Base-by-base conservation (phyloP, 2,888 invertebrate genomes). In the Habroteleia sp. region DNA sequence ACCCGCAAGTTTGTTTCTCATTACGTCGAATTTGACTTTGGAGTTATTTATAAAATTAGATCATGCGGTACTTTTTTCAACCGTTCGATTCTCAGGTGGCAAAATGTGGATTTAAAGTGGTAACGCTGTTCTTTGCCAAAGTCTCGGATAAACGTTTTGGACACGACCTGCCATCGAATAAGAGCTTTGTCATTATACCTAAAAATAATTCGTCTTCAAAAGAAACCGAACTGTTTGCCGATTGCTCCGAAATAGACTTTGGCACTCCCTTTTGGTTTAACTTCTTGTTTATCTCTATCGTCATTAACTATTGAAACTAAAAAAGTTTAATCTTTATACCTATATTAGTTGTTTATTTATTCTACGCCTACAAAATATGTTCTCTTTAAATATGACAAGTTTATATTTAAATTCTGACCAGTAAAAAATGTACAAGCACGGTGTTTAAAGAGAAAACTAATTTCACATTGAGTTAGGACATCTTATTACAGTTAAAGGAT, bases 1-100 rank as follows among this genome's bases (percentile, higher is more conserved):
- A 39, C 27, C 31, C 37, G 16, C 29, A 33, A 48, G 46, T 50
- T 39, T 50, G 62, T 41, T 48, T 42, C 48, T 46, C 29, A 44
- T 60, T 65, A 65, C 25, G 14, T 6, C 11, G 39, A 33, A 29
- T 52, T 60, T 60, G 31, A 16, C 46, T 63, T 39, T 23, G 42
- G 35, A 58, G 56, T 56, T 54, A 68, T 74, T 74, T 74, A 63
- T 54, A 48, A 56, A 35, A 74, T 69, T 66, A 74, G 62, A 63
- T 63, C 68, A 48, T 17, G 37, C 52, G 44, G 35, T 25, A 39
- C 56, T 65, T 65, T 29, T n/a, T n/a, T n/a, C 31, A n/a, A 31
- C 6, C 23, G 16, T 54, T 25, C 14, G 14, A 33, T 31, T 23
- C 14, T 46, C 62, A 54, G 60, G 46, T 68, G 54, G 37, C 48